Base-by-base conservation (phyloP, 2,113 vertebrate genomes). In the Pomatostomus ruficeps region DNA sequence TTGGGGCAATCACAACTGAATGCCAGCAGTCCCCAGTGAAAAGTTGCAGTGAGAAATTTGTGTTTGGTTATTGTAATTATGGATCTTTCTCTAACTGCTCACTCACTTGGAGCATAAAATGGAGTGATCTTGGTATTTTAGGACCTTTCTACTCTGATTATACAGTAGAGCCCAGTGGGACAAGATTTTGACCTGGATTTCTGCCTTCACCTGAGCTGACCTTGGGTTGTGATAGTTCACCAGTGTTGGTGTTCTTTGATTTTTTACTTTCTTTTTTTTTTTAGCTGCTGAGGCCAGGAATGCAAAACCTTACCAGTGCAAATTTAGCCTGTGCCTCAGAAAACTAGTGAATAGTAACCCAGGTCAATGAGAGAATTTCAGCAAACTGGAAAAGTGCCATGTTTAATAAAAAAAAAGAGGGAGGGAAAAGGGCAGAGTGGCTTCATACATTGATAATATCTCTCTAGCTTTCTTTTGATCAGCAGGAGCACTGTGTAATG, bases 381-480 rank as follows among this genome's bases (percentile, higher is more conserved):
- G 31, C 51, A 84, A 94, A 80, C 70, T 85, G 71, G 61, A 78
- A 75, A 88, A 89, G 19, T 85, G 58, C 33, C 66, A 79, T 22
- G 22, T 15, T 95, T 75, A 80, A 95, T 46, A 59, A 75, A 85
- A 80, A 78, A 59, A 38, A 85, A 59, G 42, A 12, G 2, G 14
- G 40, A 83, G 83, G 12, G 22, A 42, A 77, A 81, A 75, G 58
- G 79, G 55, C 54, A 85, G 42, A 45, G 42, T 57, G 29, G 26
- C 29, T 95, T 91, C 62, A 54, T 68, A 72, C 49, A 43, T 28
- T 35, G 91, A 82, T 90, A 70, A 58, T 71, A 92, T 75, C 80
- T 97, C 72, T 62, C 75, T 51, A 67, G n/a, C 24, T 82, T 45
- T 94, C 62, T 82, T 95, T 93, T 89, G 92, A 89, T 95, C 90